Base-by-base conservation (phyloP, 2,797 vertebrate species). In the Hypotaenidia philippensis region DNA sequence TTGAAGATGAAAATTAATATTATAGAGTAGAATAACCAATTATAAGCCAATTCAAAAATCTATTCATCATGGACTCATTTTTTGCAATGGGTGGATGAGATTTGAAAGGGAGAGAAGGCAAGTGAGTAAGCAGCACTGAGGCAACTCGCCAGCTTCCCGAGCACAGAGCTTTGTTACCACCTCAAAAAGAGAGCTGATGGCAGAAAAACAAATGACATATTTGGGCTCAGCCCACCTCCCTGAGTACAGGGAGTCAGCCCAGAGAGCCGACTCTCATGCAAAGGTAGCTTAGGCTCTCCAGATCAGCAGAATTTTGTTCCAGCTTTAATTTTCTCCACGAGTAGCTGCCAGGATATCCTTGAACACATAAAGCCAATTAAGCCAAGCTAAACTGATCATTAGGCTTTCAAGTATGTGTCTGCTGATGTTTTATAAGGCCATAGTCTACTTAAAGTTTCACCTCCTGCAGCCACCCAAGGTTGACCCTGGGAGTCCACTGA, bases 1-100 rank as follows among this genome's bases (percentile, higher is more conserved):
- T 64, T 97, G 95, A 96, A 96, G 94, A 96, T 96, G 90, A 96
- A 96, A 97, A 97, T 97, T 96, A 96, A 96, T 96, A 96, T 89
- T 91, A 94, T 64, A 65, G 90, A 92, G 86, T 85, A 94, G 95
- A 94, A 96, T 96, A 97, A 96, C 90, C 94, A 94, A 96, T 96
- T 96, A 95, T 93, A 96, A 95, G 77, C 64, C 90, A 94, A 90
- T 94, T 90, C 85, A 71, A 80, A 93, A 90, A 79, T 92, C 96
- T 93, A 94, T 97, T 97, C 66, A 96, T 95, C 91, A 94, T 38
- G 38, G 83, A 74, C 45, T 90, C 60, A 52, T 90, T 89, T 96
- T 65, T 94, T 93, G 72, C 70, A 70, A 66, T 81, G 85, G 32
- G 60, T 94, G 56, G n/a, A 88, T 94, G 68, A 71, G 64, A 77